Conservation (phyloP, 2,113 vertebrate genomes). For the Rattus norvegicus region GRCr8 NC_086027.1:55839001-55839500, state of each 20-base stretch:
- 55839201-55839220: constrained; percentile 22
- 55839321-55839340: constrained; percentile 81
- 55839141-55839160: constrained; percentile 23
- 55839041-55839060: constrained; percentile 28
- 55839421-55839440: constrained; percentile 83
- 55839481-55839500: constrained; percentile 90
- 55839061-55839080: constrained; percentile 57
- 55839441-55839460: constrained; percentile 87
- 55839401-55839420: constrained; percentile 87
- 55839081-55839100: constrained; percentile 41
- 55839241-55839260: constrained; percentile 46
- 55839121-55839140: constrained; percentile 57
- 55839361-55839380: constrained; percentile 83
- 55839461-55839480: constrained; percentile 86
- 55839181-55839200: constrained; percentile 22
- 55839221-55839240: not conserved
- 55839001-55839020: constrained; percentile 52
- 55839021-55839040: constrained; percentile 51
- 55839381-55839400: constrained; percentile 89
- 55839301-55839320: not conserved
- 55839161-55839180: constrained; percentile 21
- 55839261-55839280: constrained; percentile 38
- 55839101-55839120: constrained; percentile 39
- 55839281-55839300: constrained; percentile 3
- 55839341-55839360: constrained; percentile 83